phyloP scores from a whole-genome alignment of 2,888 invertebrate species.

The Temnothorax unifasciatus region DNA sequence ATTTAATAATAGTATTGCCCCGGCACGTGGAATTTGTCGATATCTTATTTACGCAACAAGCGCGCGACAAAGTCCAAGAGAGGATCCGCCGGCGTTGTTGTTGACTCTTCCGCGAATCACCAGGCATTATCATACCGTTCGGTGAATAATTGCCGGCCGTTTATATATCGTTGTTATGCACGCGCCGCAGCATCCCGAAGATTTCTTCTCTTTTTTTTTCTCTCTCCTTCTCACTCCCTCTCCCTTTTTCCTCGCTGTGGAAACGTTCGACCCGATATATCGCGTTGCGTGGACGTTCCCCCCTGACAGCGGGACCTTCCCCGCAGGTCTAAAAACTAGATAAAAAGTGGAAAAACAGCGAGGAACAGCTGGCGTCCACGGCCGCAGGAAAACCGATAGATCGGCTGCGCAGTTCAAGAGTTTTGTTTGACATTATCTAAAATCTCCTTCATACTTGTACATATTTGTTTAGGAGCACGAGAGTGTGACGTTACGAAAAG shows the following conservation, averaged over 20 bases:
- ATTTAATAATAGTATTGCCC: conserved; percentile 64
- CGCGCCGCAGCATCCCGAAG: conserved; percentile 31
- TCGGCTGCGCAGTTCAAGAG: conserved; percentile 5
- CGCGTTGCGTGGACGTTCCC: conserved; percentile 7
- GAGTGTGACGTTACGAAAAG: conserved; percentile 14
- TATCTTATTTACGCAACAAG: conserved; percentile 75
- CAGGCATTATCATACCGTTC: conserved; percentile 71
- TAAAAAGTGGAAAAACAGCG: conserved; percentile 32
- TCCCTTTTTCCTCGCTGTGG: not conserved
- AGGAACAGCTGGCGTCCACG: conserved; percentile 6
- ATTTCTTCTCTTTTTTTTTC: not conserved
- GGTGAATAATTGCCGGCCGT: conserved; percentile 70
- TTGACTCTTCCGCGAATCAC: conserved; percentile 75
- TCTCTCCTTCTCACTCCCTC: not conserved
- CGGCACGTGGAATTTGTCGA: conserved; percentile 50
- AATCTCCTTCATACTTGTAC: not conserved
- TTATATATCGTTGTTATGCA: conserved; percentile 49
- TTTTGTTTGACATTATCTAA: conserved; percentile 33
- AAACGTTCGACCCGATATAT: conserved; percentile 35
- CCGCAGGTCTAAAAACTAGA: conserved; percentile 40
- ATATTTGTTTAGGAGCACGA: conserved; percentile 29
- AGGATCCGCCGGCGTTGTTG: conserved; percentile 66
- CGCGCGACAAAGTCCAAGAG: conserved; percentile 75
- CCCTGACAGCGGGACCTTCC: not conserved
- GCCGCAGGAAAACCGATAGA: conserved; percentile 31